Conservation (phyloP, 1,140 invertebrate genomes). For the Grapholita molesta region DNA sequence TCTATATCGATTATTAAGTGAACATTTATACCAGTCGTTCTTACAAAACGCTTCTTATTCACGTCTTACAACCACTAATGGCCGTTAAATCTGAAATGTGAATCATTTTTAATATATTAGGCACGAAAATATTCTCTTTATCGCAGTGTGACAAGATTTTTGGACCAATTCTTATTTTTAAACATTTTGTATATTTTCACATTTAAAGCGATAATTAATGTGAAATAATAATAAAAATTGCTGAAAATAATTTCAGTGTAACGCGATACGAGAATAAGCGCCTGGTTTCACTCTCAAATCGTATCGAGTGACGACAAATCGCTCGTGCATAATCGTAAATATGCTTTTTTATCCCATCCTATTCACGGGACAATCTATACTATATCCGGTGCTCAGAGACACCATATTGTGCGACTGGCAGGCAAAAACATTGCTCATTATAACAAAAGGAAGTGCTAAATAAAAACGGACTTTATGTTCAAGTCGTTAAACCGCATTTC, state of each 20-base stretch:
- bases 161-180: not conserved
- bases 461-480: slow-evolving; percentile 37
- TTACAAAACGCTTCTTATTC: slow-evolving; percentile 25
- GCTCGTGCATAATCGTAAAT: slow-evolving; percentile 74
- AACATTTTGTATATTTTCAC: not conserved
- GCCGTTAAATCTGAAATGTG: slow-evolving; percentile 20
- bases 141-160: slow-evolving; percentile 25
- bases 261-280: slow-evolving; percentile 63
- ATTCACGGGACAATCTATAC: slow-evolving; percentile 51
- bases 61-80: slow-evolving; percentile 25
- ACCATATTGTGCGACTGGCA: slow-evolving; percentile 54
- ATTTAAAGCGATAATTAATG: too few relatives aligned
- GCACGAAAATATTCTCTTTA: slow-evolving; percentile 20
- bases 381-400: slow-evolving; percentile 63
- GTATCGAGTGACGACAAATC: slow-evolving; percentile 73
- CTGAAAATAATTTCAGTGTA: slow-evolving; percentile 40
- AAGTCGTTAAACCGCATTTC: slow-evolving; percentile 45
- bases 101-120: not conserved
- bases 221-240: not conserved
- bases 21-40: slow-evolving; percentile 1
- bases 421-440: slow-evolving; percentile 64
- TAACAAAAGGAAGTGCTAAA: slow-evolving; percentile 30
- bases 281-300: slow-evolving; percentile 40
- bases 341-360: slow-evolving; percentile 56
- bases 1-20: slow-evolving; percentile 22